These are phyloP conservation scores for Ruditapes philippinarum DNA, from an alignment of 1,140 invertebrate species.

Conservation along the genomic window DNA sequence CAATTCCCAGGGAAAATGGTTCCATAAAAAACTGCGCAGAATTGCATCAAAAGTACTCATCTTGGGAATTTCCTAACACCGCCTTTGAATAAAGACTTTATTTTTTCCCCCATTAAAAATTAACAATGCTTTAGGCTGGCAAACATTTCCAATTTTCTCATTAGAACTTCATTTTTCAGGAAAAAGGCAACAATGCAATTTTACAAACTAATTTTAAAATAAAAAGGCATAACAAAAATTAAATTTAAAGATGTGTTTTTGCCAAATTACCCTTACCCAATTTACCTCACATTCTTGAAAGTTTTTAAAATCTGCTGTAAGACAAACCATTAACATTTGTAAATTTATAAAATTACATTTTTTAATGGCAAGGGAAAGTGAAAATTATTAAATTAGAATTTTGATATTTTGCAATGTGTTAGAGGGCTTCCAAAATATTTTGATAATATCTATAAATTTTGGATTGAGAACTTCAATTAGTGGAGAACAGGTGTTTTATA, in stretches of 20 bases:
- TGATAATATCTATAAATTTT: slow-evolving; percentile 10
- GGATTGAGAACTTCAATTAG: slow-evolving; percentile 37
- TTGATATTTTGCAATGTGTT: slow-evolving; percentile 10
- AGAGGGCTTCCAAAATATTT: slow-evolving; percentile 16
- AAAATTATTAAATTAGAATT: background rate
- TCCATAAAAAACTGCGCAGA: background rate
- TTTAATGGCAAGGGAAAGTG: background rate
- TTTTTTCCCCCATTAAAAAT: background rate
- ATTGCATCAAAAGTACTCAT: background rate
- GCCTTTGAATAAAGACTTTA: background rate
- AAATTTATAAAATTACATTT: background rate
- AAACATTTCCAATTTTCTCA: background rate
- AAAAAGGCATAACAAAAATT: slow-evolving; percentile 20
- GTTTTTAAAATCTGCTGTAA: background rate
- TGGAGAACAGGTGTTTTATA: slow-evolving; percentile 31
- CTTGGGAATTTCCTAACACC: background rate
- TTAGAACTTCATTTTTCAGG: background rate
- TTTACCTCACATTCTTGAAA: background rate
- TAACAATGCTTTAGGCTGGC: background rate
- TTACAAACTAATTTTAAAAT: background rate
- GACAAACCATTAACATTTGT: background rate
- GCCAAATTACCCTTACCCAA: too few relatives aligned
- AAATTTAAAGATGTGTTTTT: background rate
- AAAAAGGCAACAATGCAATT: background rate
- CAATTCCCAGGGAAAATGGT: background rate